Evolutionary conservation across 2,113 vertebrate genomes (phyloP).

Genomic region (Rhinopomastus cyanomelas): DNA sequence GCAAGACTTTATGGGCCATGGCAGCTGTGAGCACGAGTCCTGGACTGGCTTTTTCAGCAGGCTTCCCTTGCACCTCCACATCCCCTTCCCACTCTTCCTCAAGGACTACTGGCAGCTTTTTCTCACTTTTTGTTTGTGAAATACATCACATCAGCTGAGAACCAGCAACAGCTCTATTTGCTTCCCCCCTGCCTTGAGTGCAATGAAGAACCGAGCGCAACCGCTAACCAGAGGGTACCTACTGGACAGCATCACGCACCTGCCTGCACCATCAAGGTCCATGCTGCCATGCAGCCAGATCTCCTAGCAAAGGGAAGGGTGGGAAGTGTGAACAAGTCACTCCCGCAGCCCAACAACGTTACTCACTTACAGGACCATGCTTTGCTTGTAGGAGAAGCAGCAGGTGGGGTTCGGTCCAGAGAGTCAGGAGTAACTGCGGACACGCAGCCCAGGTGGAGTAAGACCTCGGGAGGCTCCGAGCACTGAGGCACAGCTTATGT

Average conservation of each 20-base stretch:
- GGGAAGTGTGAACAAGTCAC: accelerated
- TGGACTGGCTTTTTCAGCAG: not conserved
- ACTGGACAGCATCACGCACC: not conserved
- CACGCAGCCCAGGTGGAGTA: not conserved
- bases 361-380: not conserved
- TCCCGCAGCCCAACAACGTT: not conserved
- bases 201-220: not conserved
- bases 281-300: not conserved
- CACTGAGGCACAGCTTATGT: not conserved
- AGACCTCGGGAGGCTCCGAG: not conserved
- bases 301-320: not conserved
- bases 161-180: not conserved
- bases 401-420: not conserved
- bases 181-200: not conserved
- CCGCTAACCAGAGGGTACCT: accelerated
- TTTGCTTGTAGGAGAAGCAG: not conserved
- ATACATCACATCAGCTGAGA: not conserved
- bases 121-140: not conserved
- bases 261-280: not conserved
- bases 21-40: not conserved
- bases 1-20: not conserved
- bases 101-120: not conserved
- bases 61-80: not conserved
- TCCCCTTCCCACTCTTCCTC: not conserved
- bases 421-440: constrained; percentile 4